Evolutionary conservation across 2,888 invertebrate genomes (phyloP).

Genomic region (Rhimphoctona megacephalus): DNA sequence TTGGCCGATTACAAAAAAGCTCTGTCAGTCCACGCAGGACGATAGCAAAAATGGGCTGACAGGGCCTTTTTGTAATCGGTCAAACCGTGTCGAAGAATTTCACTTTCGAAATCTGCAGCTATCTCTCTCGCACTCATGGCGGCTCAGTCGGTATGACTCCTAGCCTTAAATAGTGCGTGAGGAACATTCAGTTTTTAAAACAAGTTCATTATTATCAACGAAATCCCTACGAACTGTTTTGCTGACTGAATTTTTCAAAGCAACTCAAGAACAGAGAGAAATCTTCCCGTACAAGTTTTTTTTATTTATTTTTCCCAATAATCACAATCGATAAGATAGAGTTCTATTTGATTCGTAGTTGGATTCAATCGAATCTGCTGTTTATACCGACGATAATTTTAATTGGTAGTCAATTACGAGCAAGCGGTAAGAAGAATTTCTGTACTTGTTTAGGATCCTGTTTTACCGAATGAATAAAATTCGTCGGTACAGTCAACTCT

Average conservation of each 20-base stretch:
- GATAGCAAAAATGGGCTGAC: too few species aligned
- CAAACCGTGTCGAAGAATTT: too few species aligned
- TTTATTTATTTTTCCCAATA: not conserved
- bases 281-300: not conserved
- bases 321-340: not conserved
- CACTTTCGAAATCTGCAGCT: too few species aligned
- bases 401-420: not conserved
- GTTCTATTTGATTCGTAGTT: not conserved
- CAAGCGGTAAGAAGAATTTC: not conserved
- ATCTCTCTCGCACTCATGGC: too few species aligned
- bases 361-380: not conserved
- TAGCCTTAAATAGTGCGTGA: not conserved
- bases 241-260: not conserved
- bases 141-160: too few species aligned
- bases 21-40: too few species aligned
- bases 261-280: not conserved
- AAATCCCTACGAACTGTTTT: not conserved
- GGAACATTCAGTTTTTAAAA: not conserved
- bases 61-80: too few species aligned
- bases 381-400: not conserved
- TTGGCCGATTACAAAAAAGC: too few species aligned
- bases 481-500: too few species aligned
- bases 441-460: not conserved
- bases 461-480: not conserved
- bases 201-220: not conserved